Evolutionary conservation across 2,113 vertebrate species (phyloP).

Genomic region (Sialia sialis): DNA sequence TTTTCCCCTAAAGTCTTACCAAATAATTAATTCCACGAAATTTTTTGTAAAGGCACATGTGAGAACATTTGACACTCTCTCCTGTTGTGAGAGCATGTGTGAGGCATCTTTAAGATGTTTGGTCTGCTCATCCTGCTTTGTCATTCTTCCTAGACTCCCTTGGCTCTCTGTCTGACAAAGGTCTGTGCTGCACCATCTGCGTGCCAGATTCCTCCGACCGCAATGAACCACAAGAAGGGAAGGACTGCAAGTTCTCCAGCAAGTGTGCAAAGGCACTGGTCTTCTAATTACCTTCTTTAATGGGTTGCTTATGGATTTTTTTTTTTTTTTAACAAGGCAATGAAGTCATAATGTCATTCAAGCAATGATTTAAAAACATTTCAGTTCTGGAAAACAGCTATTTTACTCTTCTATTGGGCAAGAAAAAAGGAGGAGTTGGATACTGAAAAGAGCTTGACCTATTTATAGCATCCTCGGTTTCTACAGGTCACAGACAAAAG

Average conservation of each 20-base stretch:
- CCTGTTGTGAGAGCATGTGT: not conserved
- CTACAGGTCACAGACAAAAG: not conserved
- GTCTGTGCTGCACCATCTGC: not conserved
- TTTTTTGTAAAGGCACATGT: not conserved
- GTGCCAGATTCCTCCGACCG: not conserved
- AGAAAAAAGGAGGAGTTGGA: not conserved
- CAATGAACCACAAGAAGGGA: not conserved
- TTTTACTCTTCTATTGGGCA: not conserved
- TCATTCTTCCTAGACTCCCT: slow-evolving; percentile 16
- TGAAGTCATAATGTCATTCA: not conserved
- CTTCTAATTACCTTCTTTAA: not conserved
- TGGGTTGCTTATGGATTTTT: not conserved
- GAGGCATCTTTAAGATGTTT: not conserved
- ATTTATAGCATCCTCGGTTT: not conserved
- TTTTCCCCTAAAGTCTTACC: not conserved
- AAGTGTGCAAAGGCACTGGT: not conserved
- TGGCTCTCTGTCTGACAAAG: not conserved
- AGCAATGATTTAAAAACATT: not conserved
- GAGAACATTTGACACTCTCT: not conserved
- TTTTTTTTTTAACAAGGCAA: not conserved
- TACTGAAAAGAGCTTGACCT: not conserved
- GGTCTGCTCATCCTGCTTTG: not conserved
- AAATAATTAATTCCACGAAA: not conserved
- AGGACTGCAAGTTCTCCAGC: not conserved
- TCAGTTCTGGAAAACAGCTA: slow-evolving; percentile 28